phyloP scores from a whole-genome alignment of 2,113 vertebrate species.

The Cyanoderma ruficeps region DNA sequence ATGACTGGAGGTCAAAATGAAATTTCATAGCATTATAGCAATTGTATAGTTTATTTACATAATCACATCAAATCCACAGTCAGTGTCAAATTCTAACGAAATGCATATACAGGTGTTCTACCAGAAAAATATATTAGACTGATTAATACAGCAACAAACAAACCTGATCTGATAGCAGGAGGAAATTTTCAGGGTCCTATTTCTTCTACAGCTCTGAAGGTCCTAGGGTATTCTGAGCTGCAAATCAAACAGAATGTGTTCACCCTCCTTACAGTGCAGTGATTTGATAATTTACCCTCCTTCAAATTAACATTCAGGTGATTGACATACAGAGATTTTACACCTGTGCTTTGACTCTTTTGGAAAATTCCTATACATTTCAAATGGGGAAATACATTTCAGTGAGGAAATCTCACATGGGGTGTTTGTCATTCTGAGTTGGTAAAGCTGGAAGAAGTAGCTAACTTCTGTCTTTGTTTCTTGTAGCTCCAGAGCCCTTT shows the following conservation, averaged over 20 bases:
- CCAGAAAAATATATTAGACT: background rate
- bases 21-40: background rate
- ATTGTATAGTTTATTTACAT: background rate
- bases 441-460: background rate
- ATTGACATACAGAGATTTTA: background rate
- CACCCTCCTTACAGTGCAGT: background rate
- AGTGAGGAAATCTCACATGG: background rate
- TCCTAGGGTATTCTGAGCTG: background rate
- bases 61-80: background rate
- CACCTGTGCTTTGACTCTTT: background rate
- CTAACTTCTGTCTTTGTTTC: constrained; percentile 20
- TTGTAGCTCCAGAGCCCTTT: constrained; percentile 63
- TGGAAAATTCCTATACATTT: background rate
- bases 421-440: background rate
- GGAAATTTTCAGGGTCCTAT: background rate
- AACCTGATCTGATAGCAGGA: background rate
- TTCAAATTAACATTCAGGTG: accelerated
- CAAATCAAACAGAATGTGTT: background rate
- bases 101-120: background rate
- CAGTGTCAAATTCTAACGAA: background rate
- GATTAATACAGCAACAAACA: background rate
- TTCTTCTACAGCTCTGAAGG: background rate
- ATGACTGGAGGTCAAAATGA: background rate
- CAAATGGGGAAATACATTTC: background rate
- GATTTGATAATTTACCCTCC: background rate